Percentiles rank a stretch among this genome's conserved stretches.
Conservation (phyloP, 2,797 vertebrate genomes). For the Avahi laniger region DNA sequence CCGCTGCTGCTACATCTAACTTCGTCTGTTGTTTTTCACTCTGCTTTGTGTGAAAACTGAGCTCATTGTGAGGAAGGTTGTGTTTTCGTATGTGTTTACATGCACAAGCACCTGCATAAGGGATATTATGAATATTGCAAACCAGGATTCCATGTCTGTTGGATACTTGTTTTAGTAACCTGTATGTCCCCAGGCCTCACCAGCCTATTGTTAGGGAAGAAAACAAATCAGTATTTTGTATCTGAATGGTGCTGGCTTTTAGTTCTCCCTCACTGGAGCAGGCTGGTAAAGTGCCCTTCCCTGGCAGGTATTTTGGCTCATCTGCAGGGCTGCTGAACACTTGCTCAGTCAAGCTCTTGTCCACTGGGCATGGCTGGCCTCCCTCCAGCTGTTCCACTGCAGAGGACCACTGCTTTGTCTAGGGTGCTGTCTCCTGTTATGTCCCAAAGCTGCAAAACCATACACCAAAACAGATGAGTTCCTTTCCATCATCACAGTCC, state of each 20-base stretch:
- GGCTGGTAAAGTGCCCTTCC: not conserved
- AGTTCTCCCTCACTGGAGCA: not conserved
- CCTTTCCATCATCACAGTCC: not conserved
- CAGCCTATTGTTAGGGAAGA: not conserved
- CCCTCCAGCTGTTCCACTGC: not conserved
- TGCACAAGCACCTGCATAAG: not conserved
- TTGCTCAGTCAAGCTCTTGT: not conserved
- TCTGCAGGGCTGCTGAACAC: not conserved
- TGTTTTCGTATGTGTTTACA: not conserved
- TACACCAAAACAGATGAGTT: not conserved
- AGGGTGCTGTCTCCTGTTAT: not conserved
- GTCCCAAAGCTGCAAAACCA: not conserved
- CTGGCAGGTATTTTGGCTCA: not conserved
- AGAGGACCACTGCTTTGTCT: not conserved
- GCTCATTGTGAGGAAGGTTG: not conserved
- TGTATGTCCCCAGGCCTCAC: not conserved
- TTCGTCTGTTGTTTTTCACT: not conserved
- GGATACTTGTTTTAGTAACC: not conserved
- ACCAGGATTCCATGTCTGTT: not conserved
- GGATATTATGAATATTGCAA: not conserved
- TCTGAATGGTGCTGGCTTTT: not conserved
- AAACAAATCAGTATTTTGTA: not conserved
- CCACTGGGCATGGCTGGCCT: not conserved
- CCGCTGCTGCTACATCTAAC: not conserved
- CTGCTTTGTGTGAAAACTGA: not conserved